phyloP scores from a whole-genome alignment of 1,140 invertebrate genomes.

The Drosophila setifemur region DNA sequence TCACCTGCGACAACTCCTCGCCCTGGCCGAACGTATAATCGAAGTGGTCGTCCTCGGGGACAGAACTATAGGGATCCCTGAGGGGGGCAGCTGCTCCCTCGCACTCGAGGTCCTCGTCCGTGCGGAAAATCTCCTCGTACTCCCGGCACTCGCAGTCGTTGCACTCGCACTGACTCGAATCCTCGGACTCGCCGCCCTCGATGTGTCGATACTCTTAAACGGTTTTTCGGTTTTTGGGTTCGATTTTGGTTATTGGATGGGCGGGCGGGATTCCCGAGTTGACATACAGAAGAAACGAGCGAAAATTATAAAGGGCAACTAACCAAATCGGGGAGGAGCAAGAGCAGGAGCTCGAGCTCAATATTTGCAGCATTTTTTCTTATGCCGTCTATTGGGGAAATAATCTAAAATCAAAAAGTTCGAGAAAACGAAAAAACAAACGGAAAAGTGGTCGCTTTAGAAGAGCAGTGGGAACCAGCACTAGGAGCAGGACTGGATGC shows the following conservation, averaged over 20 bases:
- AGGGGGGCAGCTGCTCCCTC: constrained; percentile 30
- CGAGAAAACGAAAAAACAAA: constrained; percentile 28
- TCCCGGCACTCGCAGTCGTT: constrained; percentile 60
- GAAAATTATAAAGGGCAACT: constrained; percentile 42
- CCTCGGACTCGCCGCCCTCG: constrained; percentile 71
- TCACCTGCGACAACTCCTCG: constrained; percentile 60
- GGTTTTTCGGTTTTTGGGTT: constrained; percentile 9
- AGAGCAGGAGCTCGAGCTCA: constrained; percentile 34
- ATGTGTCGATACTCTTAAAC: constrained; percentile 74
- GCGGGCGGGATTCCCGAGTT: constrained; percentile 5
- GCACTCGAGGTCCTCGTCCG: constrained; percentile 67
- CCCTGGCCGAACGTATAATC: constrained; percentile 63
- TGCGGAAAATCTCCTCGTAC: constrained; percentile 65
- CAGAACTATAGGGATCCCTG: neutral
- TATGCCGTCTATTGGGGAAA: constrained; percentile 80
- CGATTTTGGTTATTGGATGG: constrained; percentile 10
- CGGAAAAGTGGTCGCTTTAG: constrained; percentile 3
- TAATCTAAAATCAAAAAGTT: constrained; percentile 76
- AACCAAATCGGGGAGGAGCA: constrained; percentile 23
- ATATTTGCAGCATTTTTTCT: constrained; percentile 79
- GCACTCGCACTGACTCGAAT: constrained; percentile 48
- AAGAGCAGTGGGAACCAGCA: constrained; percentile 2
- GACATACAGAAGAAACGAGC: constrained; percentile 36
- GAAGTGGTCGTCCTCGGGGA: constrained; percentile 22
- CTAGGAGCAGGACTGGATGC: neutral